A percentile compares a stretch with the other conserved stretches of the same genome.
Conservation (phyloP, 1,140 invertebrate genomes). For the Drosophila lacertosa region DNA sequence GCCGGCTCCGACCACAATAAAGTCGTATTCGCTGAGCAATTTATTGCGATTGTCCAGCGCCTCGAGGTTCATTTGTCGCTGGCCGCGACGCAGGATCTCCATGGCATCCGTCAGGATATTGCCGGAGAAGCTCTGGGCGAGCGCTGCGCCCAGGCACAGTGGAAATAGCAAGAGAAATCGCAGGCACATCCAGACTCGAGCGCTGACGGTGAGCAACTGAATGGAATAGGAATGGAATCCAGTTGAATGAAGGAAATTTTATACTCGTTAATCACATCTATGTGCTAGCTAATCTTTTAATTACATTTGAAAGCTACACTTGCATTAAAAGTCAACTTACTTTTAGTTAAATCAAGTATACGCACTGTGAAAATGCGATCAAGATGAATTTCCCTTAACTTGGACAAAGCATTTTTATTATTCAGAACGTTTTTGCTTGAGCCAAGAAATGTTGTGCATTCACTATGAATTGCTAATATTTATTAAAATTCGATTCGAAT, state of each 20-base stretch:
- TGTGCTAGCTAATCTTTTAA: constrained; percentile 1
- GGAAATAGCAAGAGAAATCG: background rate
- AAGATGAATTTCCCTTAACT: too few species aligned
- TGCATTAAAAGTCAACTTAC: background rate
- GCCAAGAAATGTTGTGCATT: too few species aligned
- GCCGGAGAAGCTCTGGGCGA: constrained; percentile 28
- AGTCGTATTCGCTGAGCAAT: constrained; percentile 86
- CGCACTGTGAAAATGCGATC: too few species aligned
- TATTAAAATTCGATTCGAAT: too few species aligned
- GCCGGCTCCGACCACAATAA: constrained; percentile 89
- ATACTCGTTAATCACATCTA: constrained; percentile 2
- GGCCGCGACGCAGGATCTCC: constrained; percentile 55
- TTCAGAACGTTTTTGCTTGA: too few species aligned
- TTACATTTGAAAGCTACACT: background rate
- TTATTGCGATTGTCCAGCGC: constrained; percentile 68
- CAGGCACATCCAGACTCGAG: constrained; percentile 2
- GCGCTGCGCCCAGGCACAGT: background rate
- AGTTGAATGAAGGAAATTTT: constrained; percentile 12
- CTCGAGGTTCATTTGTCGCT: constrained; percentile 57
- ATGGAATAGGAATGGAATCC: constrained; percentile 7
- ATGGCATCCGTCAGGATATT: constrained; percentile 43
- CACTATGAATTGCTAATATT: too few species aligned
- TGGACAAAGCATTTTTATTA: too few species aligned
- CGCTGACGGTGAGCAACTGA: constrained; percentile 21
- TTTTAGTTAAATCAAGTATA: too few species aligned